Base-by-base conservation (phyloP, 2,888 invertebrate genomes). In the Xylota segnis region DNA sequence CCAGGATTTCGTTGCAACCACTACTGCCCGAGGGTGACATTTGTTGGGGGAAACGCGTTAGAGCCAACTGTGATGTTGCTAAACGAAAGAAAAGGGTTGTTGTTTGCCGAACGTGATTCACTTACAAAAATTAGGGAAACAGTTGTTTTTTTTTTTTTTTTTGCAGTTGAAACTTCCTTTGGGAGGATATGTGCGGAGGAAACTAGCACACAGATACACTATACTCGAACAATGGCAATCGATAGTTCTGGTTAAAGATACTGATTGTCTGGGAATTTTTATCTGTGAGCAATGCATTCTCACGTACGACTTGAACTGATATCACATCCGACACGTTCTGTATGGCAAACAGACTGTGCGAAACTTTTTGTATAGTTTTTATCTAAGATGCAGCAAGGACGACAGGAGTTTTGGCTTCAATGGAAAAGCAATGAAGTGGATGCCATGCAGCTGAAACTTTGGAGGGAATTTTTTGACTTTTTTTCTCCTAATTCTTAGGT, bases 271-370 rank as follows among this genome's bases (percentile, higher is more conserved):
- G 4, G 6, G 3, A 45, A 76, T 47, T 78, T 47, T 12, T 54
- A 52, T 37, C 12, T 43, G 7, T 9, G 29, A 40, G n/a, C 34
- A 52, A 37, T 65, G 61, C 52, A 40, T 43, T 58, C 14, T 65
- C 78, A 78, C 78, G 78, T 78, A 56, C 56, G 18, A 47, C 18
- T 23, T 32, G 45, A 29, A 29, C 9, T 37, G 37, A 70, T 63
- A 63, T 47, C 27, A 63, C 43, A 47, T 12, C 54, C 32, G 45
- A 63, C 70, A 78, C 63, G 78, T 63, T 37, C 45, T 16, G 14
- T 40, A 66, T 29, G 45, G 29, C 29, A 71, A 45, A 45, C 45
- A 71, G 58, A 71, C 58, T 71, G 71, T 71, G 37, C n/a, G 27
- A 29, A 58, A 56, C 37, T 43, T 56, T 45, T 29, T 65, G 2